Conservation (phyloP, 2,113 vertebrate species). For the Phocoena phocoena region DNA sequence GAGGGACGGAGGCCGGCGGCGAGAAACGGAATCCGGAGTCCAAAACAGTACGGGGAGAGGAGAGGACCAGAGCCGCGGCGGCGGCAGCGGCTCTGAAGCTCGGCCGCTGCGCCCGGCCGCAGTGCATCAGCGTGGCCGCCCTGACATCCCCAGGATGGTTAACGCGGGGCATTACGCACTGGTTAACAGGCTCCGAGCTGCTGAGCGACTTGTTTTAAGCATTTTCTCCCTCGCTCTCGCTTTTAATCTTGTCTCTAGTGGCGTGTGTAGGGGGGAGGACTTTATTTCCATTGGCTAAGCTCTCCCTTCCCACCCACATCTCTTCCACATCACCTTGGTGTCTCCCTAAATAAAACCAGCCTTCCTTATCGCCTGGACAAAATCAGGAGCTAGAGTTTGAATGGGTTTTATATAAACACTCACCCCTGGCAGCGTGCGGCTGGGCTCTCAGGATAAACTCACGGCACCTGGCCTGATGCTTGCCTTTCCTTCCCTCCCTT, state of each 20-base stretch:
- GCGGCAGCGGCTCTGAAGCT: background rate
- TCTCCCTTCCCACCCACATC: slow-evolving; percentile 88
- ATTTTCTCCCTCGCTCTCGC: slow-evolving; percentile 77
- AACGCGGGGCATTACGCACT: slow-evolving; percentile 75
- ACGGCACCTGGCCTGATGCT: slow-evolving; percentile 64
- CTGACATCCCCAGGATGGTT: slow-evolving; percentile 61
- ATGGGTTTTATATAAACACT: slow-evolving; percentile 88
- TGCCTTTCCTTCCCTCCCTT: slow-evolving; percentile 24
- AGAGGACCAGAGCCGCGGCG: background rate
- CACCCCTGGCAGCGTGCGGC: slow-evolving; percentile 77
- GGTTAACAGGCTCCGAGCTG: slow-evolving; percentile 77
- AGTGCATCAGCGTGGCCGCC: slow-evolving; percentile 68
- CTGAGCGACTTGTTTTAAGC: slow-evolving; percentile 77
- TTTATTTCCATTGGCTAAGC: slow-evolving; percentile 87
- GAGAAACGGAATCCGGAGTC: slow-evolving; percentile 60
- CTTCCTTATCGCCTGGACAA: slow-evolving; percentile 88
- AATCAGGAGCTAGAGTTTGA: slow-evolving; percentile 88
- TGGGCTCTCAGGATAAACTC: slow-evolving; percentile 79
- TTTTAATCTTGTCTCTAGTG: slow-evolving; percentile 83
- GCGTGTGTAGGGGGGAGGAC: slow-evolving; percentile 86
- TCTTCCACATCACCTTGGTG: slow-evolving; percentile 91
- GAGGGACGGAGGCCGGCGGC: slow-evolving; percentile 43
- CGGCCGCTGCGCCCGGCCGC: slow-evolving; percentile 52
- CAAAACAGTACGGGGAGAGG: background rate
- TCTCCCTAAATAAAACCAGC: slow-evolving; percentile 91